Base-by-base conservation (phyloP, 2,888 invertebrate species). In the Polymixis flavicincta region DNA sequence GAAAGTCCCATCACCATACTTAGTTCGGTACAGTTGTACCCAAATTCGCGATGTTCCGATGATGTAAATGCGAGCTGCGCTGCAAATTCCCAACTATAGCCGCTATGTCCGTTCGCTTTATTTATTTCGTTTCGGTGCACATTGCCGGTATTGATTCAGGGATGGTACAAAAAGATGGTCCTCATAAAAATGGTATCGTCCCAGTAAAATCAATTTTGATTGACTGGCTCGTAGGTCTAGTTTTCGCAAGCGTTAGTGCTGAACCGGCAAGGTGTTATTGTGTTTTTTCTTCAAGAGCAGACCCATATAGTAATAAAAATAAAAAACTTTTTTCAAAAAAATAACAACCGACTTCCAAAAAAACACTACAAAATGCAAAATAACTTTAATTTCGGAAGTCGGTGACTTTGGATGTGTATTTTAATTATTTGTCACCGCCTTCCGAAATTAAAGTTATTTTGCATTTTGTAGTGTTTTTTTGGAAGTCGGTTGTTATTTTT, bases 101-200 rank as follows among this genome's bases (percentile, higher is more conserved):
- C 66, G 69, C 65, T 69, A 75, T 63, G 74, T 75, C 50, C 66
- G 63, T 79, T 64, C 68, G 71, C 84, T 86, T 82, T 83, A 87
- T 87, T 87, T 87, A 85, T 87, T 84, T 84, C 84, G 59, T 74
- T 69, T 77, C 86, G 69, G 70, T 84, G 76, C 84, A 85, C 86
- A 83, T 71, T 78, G 78, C 28, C 14, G 42, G 54, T 74, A 87
- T 86, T 71, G 84, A 86, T 83, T 81, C 65, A 87, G 77, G 86
- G 86, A 48, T 83, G 83, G 13, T 50, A 63, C 45, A 60, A 7
- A 32, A 76, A 9, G 7, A 9, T 65, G 6, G 5, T 28, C 4
- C 28, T 28, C 9, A 52, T 52, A 52, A 52, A 52, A 52, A 52
- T n/a, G n/a, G 5, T 14, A 50, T 50, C 6, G 7, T 50, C 11